Percentiles rank a stretch among this genome's conserved stretches.
These are phyloP conservation scores for Drosophila busckii DNA, from an alignment of 1,140 invertebrate species.

Conservation along the genomic window DNA sequence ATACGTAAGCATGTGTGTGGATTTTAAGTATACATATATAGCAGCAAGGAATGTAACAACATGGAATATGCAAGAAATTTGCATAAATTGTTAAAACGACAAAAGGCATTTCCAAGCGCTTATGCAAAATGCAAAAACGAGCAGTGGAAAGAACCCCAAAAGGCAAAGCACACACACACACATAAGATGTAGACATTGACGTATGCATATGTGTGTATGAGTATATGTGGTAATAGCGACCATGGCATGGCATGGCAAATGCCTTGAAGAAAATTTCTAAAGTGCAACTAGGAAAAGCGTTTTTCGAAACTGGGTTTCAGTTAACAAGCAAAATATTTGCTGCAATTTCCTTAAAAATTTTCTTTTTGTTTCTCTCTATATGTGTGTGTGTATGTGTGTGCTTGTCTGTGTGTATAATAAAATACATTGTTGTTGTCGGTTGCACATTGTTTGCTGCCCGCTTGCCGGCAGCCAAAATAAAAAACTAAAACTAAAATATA, in stretches of 20 bases:
- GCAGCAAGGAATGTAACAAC: slow-evolving; percentile 66
- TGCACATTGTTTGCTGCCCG: slow-evolving; percentile 50
- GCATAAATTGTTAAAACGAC: slow-evolving; percentile 68
- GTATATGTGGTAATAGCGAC: slow-evolving; percentile 4
- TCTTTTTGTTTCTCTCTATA: slow-evolving; percentile 43
- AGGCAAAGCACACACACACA: slow-evolving; percentile 11
- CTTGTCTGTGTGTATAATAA: slow-evolving; percentile 32
- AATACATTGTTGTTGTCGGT: slow-evolving; percentile 49
- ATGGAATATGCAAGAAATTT: slow-evolving; percentile 71
- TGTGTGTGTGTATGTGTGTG: slow-evolving; percentile 14
- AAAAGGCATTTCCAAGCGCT: slow-evolving; percentile 73
- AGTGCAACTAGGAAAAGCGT: slow-evolving; percentile 44
- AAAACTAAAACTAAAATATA: neutral
- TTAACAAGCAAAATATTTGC: slow-evolving; percentile 77
- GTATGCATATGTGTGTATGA: slow-evolving; percentile 50
- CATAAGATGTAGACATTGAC: slow-evolving; percentile 8
- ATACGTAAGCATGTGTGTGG: neutral
- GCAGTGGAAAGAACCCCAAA: slow-evolving; percentile 47
- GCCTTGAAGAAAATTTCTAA: slow-evolving; percentile 53
- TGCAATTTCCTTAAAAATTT: slow-evolving; percentile 76
- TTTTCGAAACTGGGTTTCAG: slow-evolving; percentile 71
- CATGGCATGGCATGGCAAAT: slow-evolving; percentile 35
- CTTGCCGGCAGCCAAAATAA: slow-evolving; percentile 35
- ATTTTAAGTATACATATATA: slow-evolving; percentile 31
- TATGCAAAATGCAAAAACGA: slow-evolving; percentile 71